These are phyloP conservation scores for Drosophila athabasca DNA, from an alignment of 1,140 invertebrate genomes.

Conservation along the genomic window DNA sequence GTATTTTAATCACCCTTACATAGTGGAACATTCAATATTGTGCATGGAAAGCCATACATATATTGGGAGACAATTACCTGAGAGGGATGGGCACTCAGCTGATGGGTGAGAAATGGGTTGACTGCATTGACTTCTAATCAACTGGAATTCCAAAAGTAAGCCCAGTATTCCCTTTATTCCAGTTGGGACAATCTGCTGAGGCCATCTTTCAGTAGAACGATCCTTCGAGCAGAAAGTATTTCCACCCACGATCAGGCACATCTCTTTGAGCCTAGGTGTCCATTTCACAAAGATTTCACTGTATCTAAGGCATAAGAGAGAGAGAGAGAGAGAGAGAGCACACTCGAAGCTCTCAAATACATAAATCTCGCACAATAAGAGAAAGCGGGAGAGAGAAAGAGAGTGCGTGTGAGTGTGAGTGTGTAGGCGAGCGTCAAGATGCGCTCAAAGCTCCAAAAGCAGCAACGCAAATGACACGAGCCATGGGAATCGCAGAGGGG, in stretches of 20 bases:
- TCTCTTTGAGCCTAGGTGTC: neutral
- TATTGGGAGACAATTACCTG: neutral
- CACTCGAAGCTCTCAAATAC: constrained; percentile 30
- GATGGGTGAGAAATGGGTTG: no score
- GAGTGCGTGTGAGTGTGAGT: no score
- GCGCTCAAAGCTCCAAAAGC: constrained; percentile 61
- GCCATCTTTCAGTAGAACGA: no score
- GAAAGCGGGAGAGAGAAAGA: constrained; percentile 2
- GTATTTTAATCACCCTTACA: constrained; percentile 12
- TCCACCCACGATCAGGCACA: no score
- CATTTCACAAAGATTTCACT: neutral
- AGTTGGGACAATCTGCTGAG: no score
- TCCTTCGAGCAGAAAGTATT: neutral
- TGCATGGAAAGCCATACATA: neutral
- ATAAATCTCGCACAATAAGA: constrained; percentile 72
- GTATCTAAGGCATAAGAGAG: constrained; percentile 6
- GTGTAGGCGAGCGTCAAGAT: constrained; percentile 44
- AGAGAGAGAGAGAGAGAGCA: neutral
- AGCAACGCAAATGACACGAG: constrained; percentile 65
- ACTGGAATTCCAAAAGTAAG: no score
- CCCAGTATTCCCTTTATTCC: no score
- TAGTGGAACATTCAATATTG: neutral
- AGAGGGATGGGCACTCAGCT: no score
- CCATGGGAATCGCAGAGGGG: constrained; percentile 2
- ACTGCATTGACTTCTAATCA: no score